Conservation (phyloP, 1,140 invertebrate genomes). For the Caenorhabditis brenneri region DNA sequence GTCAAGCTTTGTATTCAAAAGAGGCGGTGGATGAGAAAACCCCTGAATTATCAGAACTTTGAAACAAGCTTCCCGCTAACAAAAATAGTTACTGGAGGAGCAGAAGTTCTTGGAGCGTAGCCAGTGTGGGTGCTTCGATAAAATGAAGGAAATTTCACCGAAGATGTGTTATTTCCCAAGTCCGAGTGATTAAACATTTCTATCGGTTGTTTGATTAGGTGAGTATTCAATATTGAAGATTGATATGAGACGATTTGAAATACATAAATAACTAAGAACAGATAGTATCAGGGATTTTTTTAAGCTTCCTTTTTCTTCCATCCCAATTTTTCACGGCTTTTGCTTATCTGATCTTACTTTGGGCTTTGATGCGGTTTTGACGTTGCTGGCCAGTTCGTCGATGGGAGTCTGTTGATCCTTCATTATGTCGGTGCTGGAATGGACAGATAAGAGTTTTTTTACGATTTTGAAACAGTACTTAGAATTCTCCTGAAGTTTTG, state of each 20-base stretch:
- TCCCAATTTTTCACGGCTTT: not conserved
- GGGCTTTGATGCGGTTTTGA: not conserved
- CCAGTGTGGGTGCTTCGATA: not conserved
- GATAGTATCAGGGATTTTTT: not conserved
- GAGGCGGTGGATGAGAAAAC: not conserved
- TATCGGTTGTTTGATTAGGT: not conserved
- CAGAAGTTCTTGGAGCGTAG: not conserved
- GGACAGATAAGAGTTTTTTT: not conserved
- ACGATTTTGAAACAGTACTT: not conserved
- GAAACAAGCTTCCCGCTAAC: not conserved
- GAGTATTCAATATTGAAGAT: constrained; percentile 9
- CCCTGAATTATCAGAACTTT: not conserved
- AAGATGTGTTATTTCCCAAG: not conserved
- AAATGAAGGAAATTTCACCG: not conserved
- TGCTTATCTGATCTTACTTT: not conserved
- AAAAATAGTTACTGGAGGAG: not conserved
- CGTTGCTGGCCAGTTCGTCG: not conserved
- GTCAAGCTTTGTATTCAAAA: not conserved
- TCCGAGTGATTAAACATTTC: not conserved
- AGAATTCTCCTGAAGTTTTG: not conserved
- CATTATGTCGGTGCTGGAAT: not conserved
- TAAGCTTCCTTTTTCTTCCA: not conserved
- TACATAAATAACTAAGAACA: not conserved
- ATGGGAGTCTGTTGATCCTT: not conserved
- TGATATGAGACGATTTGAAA: not conserved